Evolutionary conservation across 2,888 invertebrate species (phyloP).

Genomic region (Carterocephalus palaemon): DNA sequence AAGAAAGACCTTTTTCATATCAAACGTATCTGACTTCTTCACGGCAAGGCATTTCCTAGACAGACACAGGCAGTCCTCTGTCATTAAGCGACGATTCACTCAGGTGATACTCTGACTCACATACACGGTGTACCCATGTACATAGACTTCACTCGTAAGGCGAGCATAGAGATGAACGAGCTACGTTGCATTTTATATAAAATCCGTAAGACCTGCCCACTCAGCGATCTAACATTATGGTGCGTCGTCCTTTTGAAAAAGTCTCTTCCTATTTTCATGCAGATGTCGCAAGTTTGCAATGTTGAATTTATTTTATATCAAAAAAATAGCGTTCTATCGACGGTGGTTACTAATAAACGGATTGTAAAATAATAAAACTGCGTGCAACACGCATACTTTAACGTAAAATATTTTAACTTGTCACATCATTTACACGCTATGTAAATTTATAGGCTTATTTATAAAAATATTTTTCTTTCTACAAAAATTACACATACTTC

Average conservation of each 20-base stretch:
- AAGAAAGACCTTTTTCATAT: conserved; percentile 11
- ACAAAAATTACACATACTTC: conserved; percentile 23
- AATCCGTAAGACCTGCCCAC: no score
- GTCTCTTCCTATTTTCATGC: no score
- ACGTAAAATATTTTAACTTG: conserved; percentile 43
- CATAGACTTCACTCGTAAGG: no score
- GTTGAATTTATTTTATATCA: no score
- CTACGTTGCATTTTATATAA: conserved; percentile 1
- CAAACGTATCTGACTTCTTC: conserved; percentile 12
- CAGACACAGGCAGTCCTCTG: conserved; percentile 11
- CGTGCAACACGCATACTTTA: conserved; percentile 59
- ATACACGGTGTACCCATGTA: no score
- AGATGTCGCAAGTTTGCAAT: no score
- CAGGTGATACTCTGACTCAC: conserved; percentile 5
- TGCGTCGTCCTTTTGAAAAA: no score
- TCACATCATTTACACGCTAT: conserved; percentile 49
- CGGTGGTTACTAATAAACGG: no score
- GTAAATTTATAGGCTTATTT: conserved; percentile 45
- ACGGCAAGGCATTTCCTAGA: conserved; percentile 7
- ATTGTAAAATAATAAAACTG: conserved; percentile 43
- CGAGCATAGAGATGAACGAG: neutral
- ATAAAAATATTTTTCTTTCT: conserved; percentile 32
- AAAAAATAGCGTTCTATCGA: no score
- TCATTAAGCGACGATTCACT: conserved; percentile 19
- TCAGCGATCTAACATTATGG: no score